These are phyloP conservation scores for Coptodon rendalli DNA, from an alignment of 2,113 vertebrate genomes.

Conservation along the genomic window DNA sequence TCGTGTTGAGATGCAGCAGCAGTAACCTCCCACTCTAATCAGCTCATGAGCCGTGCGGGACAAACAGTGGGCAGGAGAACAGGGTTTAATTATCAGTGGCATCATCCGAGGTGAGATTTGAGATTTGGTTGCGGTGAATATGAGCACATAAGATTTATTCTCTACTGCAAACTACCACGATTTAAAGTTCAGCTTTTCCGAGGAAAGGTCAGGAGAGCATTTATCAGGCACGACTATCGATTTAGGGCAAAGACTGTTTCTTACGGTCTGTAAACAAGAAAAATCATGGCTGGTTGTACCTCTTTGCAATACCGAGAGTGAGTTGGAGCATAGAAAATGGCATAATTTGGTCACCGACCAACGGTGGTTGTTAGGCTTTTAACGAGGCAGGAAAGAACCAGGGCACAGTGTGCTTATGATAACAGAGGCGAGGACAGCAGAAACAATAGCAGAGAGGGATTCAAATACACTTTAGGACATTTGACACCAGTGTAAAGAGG, in stretches of 20 bases:
- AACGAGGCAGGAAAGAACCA: not conserved
- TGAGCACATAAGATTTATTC: not conserved
- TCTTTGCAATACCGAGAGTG: not conserved
- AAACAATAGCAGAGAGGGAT: not conserved
- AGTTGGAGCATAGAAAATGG: slow-evolving; percentile 2
- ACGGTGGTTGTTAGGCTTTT: slow-evolving; percentile 5
- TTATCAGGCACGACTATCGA: not conserved
- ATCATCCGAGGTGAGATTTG: not conserved
- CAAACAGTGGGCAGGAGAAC: not conserved
- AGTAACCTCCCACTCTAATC: not conserved
- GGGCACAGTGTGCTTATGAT: not conserved
- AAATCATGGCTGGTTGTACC: not conserved
- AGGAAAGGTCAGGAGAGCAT: not conserved
- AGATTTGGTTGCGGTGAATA: not conserved
- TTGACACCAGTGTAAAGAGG: not conserved
- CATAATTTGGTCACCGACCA: slow-evolving; percentile 15
- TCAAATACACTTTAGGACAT: not conserved
- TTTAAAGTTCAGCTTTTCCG: not conserved
- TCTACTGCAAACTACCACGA: not conserved
- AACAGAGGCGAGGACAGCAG: not conserved
- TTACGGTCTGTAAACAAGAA: not conserved
- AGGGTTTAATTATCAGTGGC: not conserved
- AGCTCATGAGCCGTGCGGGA: not conserved
- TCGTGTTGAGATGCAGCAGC: slow-evolving; percentile 12
- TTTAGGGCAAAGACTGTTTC: not conserved